These are phyloP conservation scores for Blastobasis adustella DNA, from an alignment of 2,888 invertebrate species.

Conservation along the genomic window DNA sequence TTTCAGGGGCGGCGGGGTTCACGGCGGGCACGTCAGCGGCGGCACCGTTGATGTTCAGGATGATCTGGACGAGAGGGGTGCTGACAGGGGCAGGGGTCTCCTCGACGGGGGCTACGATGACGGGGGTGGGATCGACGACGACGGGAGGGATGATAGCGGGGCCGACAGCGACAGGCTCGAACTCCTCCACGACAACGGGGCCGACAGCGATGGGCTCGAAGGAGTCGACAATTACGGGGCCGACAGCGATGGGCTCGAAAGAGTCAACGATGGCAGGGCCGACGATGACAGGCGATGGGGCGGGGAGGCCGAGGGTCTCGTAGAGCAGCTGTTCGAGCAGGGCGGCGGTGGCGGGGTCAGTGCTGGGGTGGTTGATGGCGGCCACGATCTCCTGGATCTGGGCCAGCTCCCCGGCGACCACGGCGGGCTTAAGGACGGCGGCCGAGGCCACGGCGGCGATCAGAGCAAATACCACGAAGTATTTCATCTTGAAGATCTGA, in stretches of 20 bases:
- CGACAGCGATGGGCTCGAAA: conserved; percentile 6
- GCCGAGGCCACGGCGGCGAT: conserved; percentile 45
- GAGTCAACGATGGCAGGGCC: conserved; percentile 19
- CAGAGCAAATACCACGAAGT: conserved; percentile 41
- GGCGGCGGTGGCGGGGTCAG: conserved; percentile 40
- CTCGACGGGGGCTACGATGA: conserved; percentile 4
- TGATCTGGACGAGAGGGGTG: conserved; percentile 28
- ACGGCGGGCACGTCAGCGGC: conserved; percentile 5
- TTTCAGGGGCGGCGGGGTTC: conserved; percentile 4
- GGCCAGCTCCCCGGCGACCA: conserved; percentile 17
- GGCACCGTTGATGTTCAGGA: conserved; percentile 24
- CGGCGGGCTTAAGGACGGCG: conserved; percentile 20
- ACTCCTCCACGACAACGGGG: not conserved
- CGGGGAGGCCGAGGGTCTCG: conserved; percentile 15
- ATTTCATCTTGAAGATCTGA: conserved; percentile 45
- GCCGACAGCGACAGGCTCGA: conserved; percentile 5
- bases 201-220: not conserved
- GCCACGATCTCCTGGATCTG: conserved; percentile 36
- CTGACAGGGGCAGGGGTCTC: conserved; percentile 14
- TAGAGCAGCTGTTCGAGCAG: conserved; percentile 14
- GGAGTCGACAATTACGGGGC: conserved; percentile 12
- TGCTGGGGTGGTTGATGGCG: conserved; percentile 45
- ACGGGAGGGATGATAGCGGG: conserved; percentile 5
- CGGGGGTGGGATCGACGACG: conserved; percentile 10
- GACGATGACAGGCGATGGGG: conserved; percentile 17